Evolutionary conservation across 2,888 invertebrate genomes (phyloP).

Genomic region (Patella caerulea): DNA sequence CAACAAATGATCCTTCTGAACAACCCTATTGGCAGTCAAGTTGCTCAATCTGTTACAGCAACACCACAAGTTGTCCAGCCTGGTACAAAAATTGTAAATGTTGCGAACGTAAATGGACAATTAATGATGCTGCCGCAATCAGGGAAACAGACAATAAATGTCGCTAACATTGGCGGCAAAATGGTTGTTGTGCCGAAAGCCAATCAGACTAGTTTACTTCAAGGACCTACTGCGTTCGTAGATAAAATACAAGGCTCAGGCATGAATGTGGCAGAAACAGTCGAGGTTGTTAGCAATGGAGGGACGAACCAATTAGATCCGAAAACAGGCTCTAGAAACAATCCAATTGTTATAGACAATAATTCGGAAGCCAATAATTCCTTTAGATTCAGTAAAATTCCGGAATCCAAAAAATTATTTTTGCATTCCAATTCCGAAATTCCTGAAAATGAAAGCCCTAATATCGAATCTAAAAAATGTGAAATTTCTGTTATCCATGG

Average conservation of each 20-base stretch:
- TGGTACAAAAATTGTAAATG: neutral
- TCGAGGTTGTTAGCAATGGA: neutral
- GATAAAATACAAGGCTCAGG: neutral
- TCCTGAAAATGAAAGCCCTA: neutral
- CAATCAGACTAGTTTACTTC: neutral
- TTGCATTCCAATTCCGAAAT: neutral
- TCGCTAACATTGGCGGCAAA: neutral
- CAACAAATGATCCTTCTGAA: neutral
- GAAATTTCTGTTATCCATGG: too few species aligned
- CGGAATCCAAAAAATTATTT: neutral
- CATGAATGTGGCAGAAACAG: neutral
- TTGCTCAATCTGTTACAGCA: neutral
- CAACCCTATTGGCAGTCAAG: neutral
- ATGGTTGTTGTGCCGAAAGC: neutral
- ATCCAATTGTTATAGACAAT: neutral
- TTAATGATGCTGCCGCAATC: neutral
- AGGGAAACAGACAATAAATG: constrained; percentile 8
- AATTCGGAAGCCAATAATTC: neutral
- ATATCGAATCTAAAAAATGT: too few species aligned
- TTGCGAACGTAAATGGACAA: neutral
- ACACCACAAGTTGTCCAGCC: neutral
- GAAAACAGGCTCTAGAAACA: neutral
- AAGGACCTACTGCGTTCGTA: neutral
- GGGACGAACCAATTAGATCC: neutral
- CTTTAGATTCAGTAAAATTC: neutral